These are phyloP conservation scores for Mellilla xanthometata DNA, from an alignment of 2,888 invertebrate species.

Conservation along the genomic window DNA sequence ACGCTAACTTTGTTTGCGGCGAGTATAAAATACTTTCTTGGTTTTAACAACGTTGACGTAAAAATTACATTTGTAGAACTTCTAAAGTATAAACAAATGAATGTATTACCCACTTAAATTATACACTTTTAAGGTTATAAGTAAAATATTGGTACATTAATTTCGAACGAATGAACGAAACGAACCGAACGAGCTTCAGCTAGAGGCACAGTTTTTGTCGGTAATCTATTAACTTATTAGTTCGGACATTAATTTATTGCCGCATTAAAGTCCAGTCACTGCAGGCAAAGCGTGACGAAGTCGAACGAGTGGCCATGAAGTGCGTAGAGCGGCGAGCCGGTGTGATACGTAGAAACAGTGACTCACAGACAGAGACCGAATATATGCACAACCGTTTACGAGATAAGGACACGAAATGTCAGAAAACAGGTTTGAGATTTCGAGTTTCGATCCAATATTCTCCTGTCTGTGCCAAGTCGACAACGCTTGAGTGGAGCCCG, in stretches of 20 bases:
- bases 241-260: slow-evolving; percentile 73
- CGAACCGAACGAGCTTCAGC: slow-evolving; percentile 40
- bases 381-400: slow-evolving; percentile 47
- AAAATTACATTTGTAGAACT: too few species aligned
- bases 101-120: too few species aligned
- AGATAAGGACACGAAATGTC: slow-evolving; percentile 61
- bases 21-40: too few species aligned
- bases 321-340: slow-evolving; percentile 69
- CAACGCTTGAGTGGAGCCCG: slow-evolving; percentile 65
- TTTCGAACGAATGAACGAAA: slow-evolving; percentile 45
- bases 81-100: too few species aligned
- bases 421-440: slow-evolving; percentile 79
- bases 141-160: too few species aligned
- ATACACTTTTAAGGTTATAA: too few species aligned
- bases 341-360: slow-evolving; percentile 78
- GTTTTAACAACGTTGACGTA: too few species aligned
- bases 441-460: slow-evolving; percentile 81
- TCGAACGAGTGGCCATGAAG: slow-evolving; percentile 79
- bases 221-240: slow-evolving; percentile 65
- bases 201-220: slow-evolving; percentile 41
- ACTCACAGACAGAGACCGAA: slow-evolving; percentile 71
- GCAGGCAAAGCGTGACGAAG: slow-evolving; percentile 77
- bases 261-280: slow-evolving; percentile 71
- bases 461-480: slow-evolving; percentile 74
- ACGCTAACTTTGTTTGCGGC: too few species aligned